Evolutionary conservation across 2,888 invertebrate genomes (phyloP).

Genomic region (Eupeodes luniger): DNA sequence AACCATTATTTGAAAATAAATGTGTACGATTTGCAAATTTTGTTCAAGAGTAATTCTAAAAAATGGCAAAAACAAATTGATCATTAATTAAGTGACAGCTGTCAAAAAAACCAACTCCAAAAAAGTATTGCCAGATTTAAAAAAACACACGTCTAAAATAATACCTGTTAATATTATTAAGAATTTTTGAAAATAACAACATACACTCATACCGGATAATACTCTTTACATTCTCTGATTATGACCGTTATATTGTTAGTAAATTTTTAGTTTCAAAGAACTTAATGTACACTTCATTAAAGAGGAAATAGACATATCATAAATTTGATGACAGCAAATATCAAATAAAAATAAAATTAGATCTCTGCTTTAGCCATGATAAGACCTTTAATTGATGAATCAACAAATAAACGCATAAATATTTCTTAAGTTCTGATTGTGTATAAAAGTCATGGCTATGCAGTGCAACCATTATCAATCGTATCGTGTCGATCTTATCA

Average conservation of each 20-base stretch:
- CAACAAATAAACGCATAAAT: conserved; percentile 2
- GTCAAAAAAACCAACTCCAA: too few relatives aligned
- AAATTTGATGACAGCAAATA: conserved; percentile 48
- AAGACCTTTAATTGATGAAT: conserved; percentile 41
- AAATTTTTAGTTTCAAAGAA: background rate
- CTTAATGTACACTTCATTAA: background rate
- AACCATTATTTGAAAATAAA: too few relatives aligned
- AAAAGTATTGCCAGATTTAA: too few relatives aligned
- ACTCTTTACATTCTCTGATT: background rate
- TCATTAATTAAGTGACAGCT: too few relatives aligned
- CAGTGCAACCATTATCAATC: conserved; percentile 24
- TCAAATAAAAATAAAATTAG: conserved; percentile 38
- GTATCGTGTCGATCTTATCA: conserved; percentile 40
- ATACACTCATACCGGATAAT: background rate
- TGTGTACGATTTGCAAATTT: too few relatives aligned
- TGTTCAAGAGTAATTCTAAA: too few relatives aligned
- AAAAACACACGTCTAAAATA: too few relatives aligned
- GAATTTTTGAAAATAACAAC: background rate
- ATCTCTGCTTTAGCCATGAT: conserved; percentile 46
- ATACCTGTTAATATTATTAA: too few relatives aligned
- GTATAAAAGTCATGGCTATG: conserved; percentile 58
- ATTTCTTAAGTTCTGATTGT: conserved; percentile 14
- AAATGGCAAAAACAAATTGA: too few relatives aligned
- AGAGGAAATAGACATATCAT: conserved; percentile 27
- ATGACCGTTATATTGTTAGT: background rate